Base-by-base conservation (phyloP, 2,797 vertebrate genomes). In the Limnodromus scolopaceus region DNA sequence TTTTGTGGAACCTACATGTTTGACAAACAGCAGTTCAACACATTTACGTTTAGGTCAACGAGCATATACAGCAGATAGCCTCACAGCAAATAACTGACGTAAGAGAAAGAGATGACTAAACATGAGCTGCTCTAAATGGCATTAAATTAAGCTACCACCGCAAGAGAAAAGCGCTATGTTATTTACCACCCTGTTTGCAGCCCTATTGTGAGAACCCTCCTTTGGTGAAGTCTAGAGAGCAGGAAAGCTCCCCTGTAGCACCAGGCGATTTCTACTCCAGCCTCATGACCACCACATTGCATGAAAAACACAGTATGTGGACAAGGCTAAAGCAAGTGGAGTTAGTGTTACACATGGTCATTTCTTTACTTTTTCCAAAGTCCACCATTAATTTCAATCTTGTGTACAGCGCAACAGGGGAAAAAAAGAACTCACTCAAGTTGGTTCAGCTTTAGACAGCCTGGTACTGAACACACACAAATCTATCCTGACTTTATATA, bases 281-380 rank as follows among this genome's bases (percentile, higher is more conserved):
- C 13, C 36, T 84, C 39, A 63, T 0, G 7, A 88, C 10, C 18
- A 54, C 4, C 15, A 49, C 10, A 27, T 0, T 4, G 2, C 27
- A 55, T 4, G 23, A 41, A 93, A 83, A 85, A 54, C 10, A 16
- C 0, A 7, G 16, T 0, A 0, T 1, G 3, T 13, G 17, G 16
- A 55, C 30, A 39, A 45, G 15, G 45, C 38, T 71, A 71, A 70
- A 77, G 51, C 18, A 87, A 53, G 11, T 2, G 2, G 23, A 54
- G 12, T 34, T 14, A 16, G 20, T 13, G n/a, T 36, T 18, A 41
- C 2, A 4, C 32, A 24, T 6, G 6, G 41, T 16, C 20, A 36
- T 15, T 76, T 54, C 27, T 43, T 64, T 18, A 64, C 13, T 20
- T 64, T 75, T 68, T 28, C 7, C 64, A 19, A 69, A 72, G 20